Percentiles rank a stretch among this genome's conserved stretches.
Conservation (phyloP, 2,113 vertebrate genomes). For the Varanus komodoensis region DNA sequence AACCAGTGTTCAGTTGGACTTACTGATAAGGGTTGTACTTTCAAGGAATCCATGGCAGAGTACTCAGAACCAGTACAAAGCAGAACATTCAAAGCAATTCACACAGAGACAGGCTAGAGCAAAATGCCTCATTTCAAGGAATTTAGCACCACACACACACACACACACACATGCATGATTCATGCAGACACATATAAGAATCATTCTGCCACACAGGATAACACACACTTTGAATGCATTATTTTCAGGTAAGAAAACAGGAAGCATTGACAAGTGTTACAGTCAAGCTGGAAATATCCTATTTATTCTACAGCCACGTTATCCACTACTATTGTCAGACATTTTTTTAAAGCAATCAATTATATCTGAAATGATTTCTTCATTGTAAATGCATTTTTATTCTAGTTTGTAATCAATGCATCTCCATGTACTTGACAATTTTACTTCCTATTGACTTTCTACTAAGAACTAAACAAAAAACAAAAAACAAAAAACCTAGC, state of each 20-base stretch:
- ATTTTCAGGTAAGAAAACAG: background rate
- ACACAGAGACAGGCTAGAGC: background rate
- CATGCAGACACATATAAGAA: background rate
- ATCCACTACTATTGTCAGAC: background rate
- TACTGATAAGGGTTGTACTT: background rate
- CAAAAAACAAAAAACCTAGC: no score
- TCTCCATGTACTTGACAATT: background rate
- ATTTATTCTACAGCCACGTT: background rate
- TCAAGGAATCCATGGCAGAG: background rate
- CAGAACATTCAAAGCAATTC: background rate
- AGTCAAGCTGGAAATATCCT: background rate
- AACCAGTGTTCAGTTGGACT: background rate
- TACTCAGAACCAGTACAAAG: background rate
- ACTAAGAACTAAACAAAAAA: background rate
- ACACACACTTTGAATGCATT: background rate
- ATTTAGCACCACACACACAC: background rate
- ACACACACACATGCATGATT: background rate
- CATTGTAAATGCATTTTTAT: conserved; percentile 14
- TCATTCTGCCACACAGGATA: background rate
- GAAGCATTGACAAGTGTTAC: background rate
- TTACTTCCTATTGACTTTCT: background rate
- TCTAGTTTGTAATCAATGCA: background rate
- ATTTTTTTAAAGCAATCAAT: background rate
- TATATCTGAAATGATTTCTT: conserved; percentile 2
- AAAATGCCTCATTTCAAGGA: background rate